Base-by-base conservation (phyloP, 1,140 invertebrate species). In the Leguminivora glycinivorella region DNA sequence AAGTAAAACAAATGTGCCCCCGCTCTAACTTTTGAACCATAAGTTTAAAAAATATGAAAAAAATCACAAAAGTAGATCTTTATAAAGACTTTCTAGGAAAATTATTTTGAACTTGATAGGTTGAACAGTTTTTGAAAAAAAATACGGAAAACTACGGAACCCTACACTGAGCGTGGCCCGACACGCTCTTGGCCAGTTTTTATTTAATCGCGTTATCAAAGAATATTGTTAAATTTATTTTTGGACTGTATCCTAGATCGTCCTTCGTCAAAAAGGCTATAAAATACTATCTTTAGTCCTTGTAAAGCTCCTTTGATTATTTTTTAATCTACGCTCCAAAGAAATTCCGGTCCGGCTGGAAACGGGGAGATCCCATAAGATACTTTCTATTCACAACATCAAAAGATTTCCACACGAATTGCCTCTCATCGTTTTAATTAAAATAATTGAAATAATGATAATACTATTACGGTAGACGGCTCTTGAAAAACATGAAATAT, bases 401-500 rank as follows among this genome's bases (percentile, higher is more conserved):
- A 52, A 29, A 29, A 26, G 25, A 31, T 17, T 63, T 29, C 58
- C 58, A 34, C 25, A 34, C 7, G 58, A 29, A 29, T 2, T 63
- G 12, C 25, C 58, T 63, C 58, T 63, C 58, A 63, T 63, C 58
- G 17, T 31, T 31, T 63, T 31, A 63, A 31, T 63, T 31, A 63
- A 63, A 63, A 9, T 31, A 63, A 52, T 52, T 52, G 47, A 52
- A 52, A 52, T 52, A 7, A 52, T 52, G 47, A 22, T 52, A 52
- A 52, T 43, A 43, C 17, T 52, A n/a, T 7, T 52, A 52, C 40
- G 47, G 17, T 52, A 7, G 43, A 52, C 47, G 47, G 47, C 40
- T 52, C 22, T 52, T 22, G 17, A 52, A 52, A 52, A 52, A 19
- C 47, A 52, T 10, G 47, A 43, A 43, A 52, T 52, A 22, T 52